These are phyloP conservation scores for Heliconius melpomene DNA, from an alignment of 1,140 invertebrate genomes.

Conservation along the genomic window DNA sequence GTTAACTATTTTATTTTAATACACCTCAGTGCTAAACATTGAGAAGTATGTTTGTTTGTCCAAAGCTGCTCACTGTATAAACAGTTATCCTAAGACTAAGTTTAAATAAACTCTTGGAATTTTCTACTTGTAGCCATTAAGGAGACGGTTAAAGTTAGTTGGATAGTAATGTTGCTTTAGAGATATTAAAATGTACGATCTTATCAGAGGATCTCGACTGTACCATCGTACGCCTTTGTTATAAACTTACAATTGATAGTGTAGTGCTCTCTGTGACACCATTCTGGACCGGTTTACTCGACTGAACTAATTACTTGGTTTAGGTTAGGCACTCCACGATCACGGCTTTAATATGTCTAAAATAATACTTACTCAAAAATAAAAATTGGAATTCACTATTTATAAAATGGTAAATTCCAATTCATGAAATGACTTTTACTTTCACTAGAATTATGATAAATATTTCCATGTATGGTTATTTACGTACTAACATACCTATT, in stretches of 20 bases:
- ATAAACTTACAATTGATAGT: conserved; percentile 13
- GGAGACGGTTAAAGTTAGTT: conserved; percentile 13
- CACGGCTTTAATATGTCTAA: background rate
- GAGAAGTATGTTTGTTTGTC: background rate
- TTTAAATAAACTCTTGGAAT: conserved; percentile 7
- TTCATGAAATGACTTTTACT: background rate
- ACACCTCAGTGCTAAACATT: background rate
- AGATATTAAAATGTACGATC: conserved; percentile 13
- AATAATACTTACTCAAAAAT: background rate
- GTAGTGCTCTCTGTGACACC: background rate
- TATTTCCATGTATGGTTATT: background rate
- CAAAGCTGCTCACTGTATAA: background rate
- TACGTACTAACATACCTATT: background rate
- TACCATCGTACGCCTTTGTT: conserved; percentile 8
- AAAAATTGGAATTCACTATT: too few species aligned
- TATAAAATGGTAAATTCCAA: background rate
- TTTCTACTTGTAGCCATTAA: conserved; percentile 11
- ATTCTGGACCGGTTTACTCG: background rate
- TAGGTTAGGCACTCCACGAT: background rate
- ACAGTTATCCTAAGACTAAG: background rate
- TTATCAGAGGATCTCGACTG: conserved; percentile 7
- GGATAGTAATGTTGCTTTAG: conserved; percentile 11
- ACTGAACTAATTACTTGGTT: background rate
- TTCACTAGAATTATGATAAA: background rate
- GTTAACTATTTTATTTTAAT: background rate